Evolutionary conservation across 2,113 vertebrate genomes (phyloP).

Genomic region (Centropus bengalensis): DNA sequence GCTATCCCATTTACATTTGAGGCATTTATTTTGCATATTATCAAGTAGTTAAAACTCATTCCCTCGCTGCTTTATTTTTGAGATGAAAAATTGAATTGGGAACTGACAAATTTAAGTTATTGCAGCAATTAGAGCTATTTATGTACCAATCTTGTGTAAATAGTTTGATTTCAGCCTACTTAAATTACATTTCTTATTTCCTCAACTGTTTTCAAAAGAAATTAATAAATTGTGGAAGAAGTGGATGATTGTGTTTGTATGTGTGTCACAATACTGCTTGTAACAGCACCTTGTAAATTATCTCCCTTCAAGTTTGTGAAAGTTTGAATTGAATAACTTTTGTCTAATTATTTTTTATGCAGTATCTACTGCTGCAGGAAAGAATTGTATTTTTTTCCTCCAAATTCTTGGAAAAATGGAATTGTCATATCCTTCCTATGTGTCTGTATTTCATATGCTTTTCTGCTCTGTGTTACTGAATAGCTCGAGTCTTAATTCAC

Average conservation of each 20-base stretch:
- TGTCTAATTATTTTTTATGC: background rate
- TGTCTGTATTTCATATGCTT: background rate
- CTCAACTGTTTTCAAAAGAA: background rate
- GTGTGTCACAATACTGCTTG: background rate
- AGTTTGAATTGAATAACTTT: background rate
- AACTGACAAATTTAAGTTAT: slow-evolving; percentile 8
- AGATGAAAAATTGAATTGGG: background rate
- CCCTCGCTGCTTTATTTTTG: background rate
- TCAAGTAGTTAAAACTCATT: background rate
- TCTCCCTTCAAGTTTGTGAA: background rate
- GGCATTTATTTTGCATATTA: background rate
- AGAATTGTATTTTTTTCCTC: background rate
- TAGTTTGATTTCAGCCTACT: background rate
- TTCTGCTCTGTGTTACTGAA: background rate
- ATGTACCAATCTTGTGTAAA: background rate
- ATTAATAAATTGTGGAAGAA: slow-evolving; percentile 22
- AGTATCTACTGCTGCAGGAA: background rate
- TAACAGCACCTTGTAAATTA: background rate
- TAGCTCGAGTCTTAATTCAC: background rate
- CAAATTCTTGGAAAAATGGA: background rate
- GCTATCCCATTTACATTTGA: background rate
- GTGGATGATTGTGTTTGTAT: background rate
- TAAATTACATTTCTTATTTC: slow-evolving; percentile 26
- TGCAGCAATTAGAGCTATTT: slow-evolving; percentile 1
- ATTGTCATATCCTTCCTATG: background rate